phyloP scores from a whole-genome alignment of 2,888 invertebrate species.

The Melinaea marsaeus region DNA sequence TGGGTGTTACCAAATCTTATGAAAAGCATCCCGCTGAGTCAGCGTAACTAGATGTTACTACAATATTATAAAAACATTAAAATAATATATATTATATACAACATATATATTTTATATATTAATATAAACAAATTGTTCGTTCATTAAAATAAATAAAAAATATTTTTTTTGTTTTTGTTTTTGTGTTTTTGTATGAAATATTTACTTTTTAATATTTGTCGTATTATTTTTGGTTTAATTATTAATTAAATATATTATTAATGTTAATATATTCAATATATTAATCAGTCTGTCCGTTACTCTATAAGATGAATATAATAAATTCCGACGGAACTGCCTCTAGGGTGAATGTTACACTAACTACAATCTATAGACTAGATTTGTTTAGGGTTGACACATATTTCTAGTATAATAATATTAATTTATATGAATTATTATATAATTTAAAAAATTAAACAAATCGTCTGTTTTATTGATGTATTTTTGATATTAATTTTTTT shows the following conservation, averaged over 20 bases:
- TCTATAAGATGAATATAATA: slow-evolving; percentile 23
- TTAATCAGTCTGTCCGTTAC: not conserved
- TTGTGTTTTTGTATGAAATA: too few relatives aligned
- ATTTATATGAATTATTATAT: too few relatives aligned
- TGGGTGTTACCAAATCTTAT: slow-evolving; percentile 15
- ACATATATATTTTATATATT: not conserved
- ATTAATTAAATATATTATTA: not conserved
- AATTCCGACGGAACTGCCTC: slow-evolving; percentile 37
- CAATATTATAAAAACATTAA: slow-evolving; percentile 3
- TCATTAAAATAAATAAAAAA: too few relatives aligned
- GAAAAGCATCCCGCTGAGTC: slow-evolving; percentile 27
- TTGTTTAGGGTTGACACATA: slow-evolving; percentile 11
- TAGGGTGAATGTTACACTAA: slow-evolving; percentile 52
- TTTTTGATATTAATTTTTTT: too few relatives aligned
- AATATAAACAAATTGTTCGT: not conserved
- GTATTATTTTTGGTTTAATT: not conserved
- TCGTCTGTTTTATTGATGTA: too few relatives aligned
- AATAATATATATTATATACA: slow-evolving; percentile 13
- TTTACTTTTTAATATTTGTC: not conserved
- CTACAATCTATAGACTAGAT: slow-evolving; percentile 60
- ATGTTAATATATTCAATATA: not conserved
- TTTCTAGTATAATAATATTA: slow-evolving; percentile 9
- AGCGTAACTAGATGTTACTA: slow-evolving; percentile 25
- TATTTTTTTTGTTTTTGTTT: too few relatives aligned
- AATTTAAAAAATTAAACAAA: too few relatives aligned